A percentile compares a stretch with the other conserved stretches of the same genome.
Evolutionary conservation across 64 coral and sea anemone species (phyloP).

Genomic region (Montipora foliosa): DNA sequence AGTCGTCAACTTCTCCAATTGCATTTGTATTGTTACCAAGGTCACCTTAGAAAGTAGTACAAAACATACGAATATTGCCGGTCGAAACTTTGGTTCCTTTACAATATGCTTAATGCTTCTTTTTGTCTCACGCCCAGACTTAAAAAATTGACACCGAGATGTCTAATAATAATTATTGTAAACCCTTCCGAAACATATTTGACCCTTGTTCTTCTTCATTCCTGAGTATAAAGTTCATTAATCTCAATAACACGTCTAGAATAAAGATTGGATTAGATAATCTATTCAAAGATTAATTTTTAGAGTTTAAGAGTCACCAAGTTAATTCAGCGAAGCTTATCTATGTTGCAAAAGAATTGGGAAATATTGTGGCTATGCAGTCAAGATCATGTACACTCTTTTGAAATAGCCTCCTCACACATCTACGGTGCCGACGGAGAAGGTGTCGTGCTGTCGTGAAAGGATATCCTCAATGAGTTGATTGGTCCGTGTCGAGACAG

Average conservation of each 20-base stretch:
- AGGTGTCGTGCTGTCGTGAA: too few relatives aligned
- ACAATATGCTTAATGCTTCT: conserved; percentile 14
- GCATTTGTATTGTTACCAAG: background rate
- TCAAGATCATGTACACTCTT: too few relatives aligned
- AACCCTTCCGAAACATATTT: background rate
- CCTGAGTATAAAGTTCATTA: background rate
- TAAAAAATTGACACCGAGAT: too few relatives aligned
- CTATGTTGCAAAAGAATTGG: background rate
- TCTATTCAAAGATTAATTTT: background rate
- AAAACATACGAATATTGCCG: background rate
- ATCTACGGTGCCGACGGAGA: too few relatives aligned
- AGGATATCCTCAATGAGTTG: too few relatives aligned
- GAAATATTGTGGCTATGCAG: background rate
- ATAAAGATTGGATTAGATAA: too few relatives aligned
- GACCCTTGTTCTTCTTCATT: background rate
- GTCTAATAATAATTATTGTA: background rate
- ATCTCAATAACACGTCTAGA: background rate
- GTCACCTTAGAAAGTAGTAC: background rate
- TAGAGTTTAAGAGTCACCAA: background rate
- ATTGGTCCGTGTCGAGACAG: background rate
- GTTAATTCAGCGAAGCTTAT: background rate
- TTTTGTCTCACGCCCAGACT: background rate
- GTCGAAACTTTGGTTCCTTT: conserved; percentile 2
- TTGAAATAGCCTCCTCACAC: too few relatives aligned
- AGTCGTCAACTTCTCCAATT: background rate